These are phyloP conservation scores for Byasa hedistus DNA, from an alignment of 2,888 invertebrate species.

Conservation along the genomic window DNA sequence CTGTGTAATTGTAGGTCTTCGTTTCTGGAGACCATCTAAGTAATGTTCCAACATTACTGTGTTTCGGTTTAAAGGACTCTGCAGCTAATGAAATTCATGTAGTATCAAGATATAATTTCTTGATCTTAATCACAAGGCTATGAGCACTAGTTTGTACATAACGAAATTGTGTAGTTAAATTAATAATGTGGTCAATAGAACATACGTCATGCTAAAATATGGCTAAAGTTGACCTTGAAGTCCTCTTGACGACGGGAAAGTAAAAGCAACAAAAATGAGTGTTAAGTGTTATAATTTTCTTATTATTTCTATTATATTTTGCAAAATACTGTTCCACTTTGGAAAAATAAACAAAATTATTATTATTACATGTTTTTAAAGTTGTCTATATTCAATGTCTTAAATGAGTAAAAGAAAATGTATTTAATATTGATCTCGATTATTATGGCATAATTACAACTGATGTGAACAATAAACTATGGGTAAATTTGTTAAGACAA, in stretches of 20 bases:
- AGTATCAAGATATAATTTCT: too few species aligned
- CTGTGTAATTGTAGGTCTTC: too few species aligned
- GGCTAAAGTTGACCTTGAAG: slow-evolving; percentile 53
- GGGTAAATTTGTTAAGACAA: slow-evolving; percentile 1
- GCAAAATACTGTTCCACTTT: neutral
- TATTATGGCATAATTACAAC: neutral
- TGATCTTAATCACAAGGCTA: too few species aligned
- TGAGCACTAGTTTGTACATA: too few species aligned
- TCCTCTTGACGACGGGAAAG: slow-evolving; percentile 65
- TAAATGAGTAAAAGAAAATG: too few species aligned
- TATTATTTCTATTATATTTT: neutral
- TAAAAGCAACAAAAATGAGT: slow-evolving; percentile 55
- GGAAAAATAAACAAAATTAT: neutral
- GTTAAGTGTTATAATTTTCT: slow-evolving; percentile 19
- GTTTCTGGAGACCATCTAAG: too few species aligned
- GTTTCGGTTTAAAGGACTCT: too few species aligned
- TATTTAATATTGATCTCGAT: too few species aligned
- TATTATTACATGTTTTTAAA: too few species aligned
- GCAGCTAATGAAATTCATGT: too few species aligned
- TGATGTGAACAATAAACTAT: neutral
- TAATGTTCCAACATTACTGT: too few species aligned
- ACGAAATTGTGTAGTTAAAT: neutral
- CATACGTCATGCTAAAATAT: neutral
- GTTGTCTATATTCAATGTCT: too few species aligned
- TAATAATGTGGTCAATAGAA: neutral